Conservation (phyloP, 2,113 vertebrate genomes). For the Gasterosteus nipponicus region DNA sequence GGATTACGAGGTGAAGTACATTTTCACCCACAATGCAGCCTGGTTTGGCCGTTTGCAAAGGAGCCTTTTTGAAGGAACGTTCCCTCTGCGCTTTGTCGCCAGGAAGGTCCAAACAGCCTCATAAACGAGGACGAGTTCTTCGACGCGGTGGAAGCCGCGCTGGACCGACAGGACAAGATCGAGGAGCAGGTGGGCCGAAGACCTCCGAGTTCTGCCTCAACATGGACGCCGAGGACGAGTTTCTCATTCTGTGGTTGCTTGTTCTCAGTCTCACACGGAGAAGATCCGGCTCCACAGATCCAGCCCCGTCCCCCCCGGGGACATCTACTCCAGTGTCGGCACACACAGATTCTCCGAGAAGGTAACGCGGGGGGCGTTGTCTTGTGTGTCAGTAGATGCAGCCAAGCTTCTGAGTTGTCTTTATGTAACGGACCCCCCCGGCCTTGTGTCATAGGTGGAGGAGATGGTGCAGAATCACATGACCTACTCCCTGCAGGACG, state of each 20-base stretch:
- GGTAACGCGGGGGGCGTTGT: constrained; percentile 72
- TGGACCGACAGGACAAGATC: constrained; percentile 97
- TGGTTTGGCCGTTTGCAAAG: not conserved
- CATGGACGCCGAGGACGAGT: no score
- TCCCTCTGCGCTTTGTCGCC: not conserved
- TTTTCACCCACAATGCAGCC: not conserved
- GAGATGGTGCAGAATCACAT: constrained; percentile 97
- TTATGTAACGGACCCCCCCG: not conserved
- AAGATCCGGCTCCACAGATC: constrained; percentile 89
- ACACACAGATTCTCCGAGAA: constrained; percentile 89
- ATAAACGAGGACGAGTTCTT: constrained; percentile 99
- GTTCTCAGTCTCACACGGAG: constrained; percentile 87
- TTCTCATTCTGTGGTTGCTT: constrained; percentile 9
- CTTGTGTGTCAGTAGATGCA: no score
- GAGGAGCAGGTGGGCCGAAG: constrained; percentile 89
- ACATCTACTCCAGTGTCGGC: constrained; percentile 86
- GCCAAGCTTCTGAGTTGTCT: no score
- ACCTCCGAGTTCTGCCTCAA: not conserved
- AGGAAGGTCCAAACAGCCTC: constrained; percentile 99
- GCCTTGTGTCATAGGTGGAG: constrained; percentile 85
- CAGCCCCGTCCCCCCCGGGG: constrained; percentile 85
- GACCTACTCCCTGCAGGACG: constrained; percentile 96
- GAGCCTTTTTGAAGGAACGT: not conserved
- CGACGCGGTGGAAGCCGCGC: constrained; percentile 97
- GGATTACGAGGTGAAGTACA: constrained; percentile 90